phyloP scores from a whole-genome alignment of 2,113 vertebrate species.

The Plotosus lineatus region DNA sequence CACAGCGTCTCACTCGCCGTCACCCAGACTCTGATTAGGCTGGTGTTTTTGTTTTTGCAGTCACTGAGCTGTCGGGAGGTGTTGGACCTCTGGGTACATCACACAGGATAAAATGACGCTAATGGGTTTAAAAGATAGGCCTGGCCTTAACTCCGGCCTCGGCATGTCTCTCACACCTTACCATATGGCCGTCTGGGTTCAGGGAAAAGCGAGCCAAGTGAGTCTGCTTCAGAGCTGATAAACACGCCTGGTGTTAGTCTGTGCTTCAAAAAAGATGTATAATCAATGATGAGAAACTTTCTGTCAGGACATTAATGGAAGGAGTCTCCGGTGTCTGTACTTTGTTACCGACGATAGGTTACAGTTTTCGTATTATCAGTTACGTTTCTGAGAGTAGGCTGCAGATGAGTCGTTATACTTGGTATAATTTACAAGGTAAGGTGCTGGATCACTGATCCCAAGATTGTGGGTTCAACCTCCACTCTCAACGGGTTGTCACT shows the following conservation, averaged over 20 bases:
- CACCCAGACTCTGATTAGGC: slow-evolving; percentile 42
- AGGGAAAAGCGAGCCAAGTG: slow-evolving; percentile 36
- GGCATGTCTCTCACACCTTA: slow-evolving; percentile 34
- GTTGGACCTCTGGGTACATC: slow-evolving; percentile 29
- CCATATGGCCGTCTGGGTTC: slow-evolving; percentile 50
- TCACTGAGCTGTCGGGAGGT: slow-evolving; percentile 27
- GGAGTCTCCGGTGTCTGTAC: too few relatives aligned
- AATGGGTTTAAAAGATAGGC: slow-evolving; percentile 56
- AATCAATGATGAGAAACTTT: too few relatives aligned
- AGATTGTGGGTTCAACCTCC: too few relatives aligned
- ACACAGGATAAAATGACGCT: slow-evolving; percentile 46
- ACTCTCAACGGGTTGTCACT: too few relatives aligned
- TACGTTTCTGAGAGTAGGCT: too few relatives aligned
- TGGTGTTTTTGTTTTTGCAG: slow-evolving; percentile 54
- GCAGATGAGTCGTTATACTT: too few relatives aligned
- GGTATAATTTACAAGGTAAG: too few relatives aligned
- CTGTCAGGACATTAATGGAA: too few relatives aligned
- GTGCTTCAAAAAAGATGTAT: neutral
- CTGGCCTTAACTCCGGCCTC: slow-evolving; percentile 40
- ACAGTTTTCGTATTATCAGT: too few relatives aligned
- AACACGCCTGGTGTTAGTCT: neutral
- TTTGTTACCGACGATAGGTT: too few relatives aligned
- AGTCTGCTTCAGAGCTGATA: slow-evolving; percentile 16
- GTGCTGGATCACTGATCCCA: too few relatives aligned
- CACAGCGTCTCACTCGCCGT: slow-evolving; percentile 35